Evolutionary conservation across 2,888 invertebrate genomes (phyloP), one percentile per base, ranked within the genome.

Genomic region (Schizotus pectinicornis): DNA sequence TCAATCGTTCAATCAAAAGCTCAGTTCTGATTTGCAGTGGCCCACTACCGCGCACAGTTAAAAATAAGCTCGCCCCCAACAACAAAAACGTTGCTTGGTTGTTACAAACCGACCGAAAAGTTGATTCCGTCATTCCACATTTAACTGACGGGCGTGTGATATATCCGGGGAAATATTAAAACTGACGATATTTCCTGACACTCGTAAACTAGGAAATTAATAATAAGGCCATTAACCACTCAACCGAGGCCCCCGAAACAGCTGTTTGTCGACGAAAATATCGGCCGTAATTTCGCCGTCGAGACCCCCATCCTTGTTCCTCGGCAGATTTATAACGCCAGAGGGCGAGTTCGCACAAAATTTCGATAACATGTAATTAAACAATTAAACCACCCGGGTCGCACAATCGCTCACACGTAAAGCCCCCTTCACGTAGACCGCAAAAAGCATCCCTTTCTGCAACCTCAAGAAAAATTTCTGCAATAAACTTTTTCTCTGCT

Each of bases 191-290:
- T 49, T 53, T 58, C 53, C 58, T 49, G 58, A 48, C 47, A 50
- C 46, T 50, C 51, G 45, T 55, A 59, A 59, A 59, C 59, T 50
- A 55, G 59, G 50, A 59, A 59, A 59, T 59, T 59, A 59, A 50
- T 59, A 59, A 59, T 59, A 55, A 54, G 50, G 51, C 50, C 32
- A 55, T 55, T 59, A 59, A 46, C 53, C 58, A 58, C 53, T 54
- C 58, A 49, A 58, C 48, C 43, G 39, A 34, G 43, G 36, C 30
- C 11, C 12, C 11, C 32, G 1, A 32, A 12, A 36, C 47, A 47
- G 36, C 47, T 47, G 36, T 47, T 47, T 47, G 36, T 36, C 14
- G n/a, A 13, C 35, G 33, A 35, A 11, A 13, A 47, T 47, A 46
- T 46, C 35, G 11, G 32, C 41, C 12, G 41, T 39, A 12, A 39